A percentile compares a stretch with the other conserved stretches of the same genome.
Evolutionary conservation across 2,888 invertebrate genomes (phyloP).

Genomic region (Drosophila robusta): DNA sequence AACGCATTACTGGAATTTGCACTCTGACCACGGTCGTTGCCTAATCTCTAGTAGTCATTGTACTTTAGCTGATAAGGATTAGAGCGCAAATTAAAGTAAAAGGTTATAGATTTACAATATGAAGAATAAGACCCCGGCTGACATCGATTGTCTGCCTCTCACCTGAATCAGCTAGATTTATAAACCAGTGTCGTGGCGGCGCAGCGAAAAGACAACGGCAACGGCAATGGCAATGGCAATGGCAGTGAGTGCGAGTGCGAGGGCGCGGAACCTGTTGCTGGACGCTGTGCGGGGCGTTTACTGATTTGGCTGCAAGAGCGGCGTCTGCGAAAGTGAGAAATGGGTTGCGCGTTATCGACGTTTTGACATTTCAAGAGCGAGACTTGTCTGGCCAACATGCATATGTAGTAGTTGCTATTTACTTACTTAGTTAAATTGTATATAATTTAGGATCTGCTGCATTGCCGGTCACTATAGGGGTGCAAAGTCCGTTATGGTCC

Average conservation of each 20-base stretch:
- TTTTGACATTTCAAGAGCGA: slow-evolving; percentile 7
- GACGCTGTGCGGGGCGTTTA: slow-evolving; percentile 5
- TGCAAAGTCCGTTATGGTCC: slow-evolving; percentile 43
- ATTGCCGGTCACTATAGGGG: slow-evolving; percentile 34
- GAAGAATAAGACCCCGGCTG: not conserved
- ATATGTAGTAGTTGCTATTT: slow-evolving; percentile 9
- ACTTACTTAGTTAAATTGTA: slow-evolving; percentile 27
- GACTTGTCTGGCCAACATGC: not conserved
- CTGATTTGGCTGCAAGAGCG: slow-evolving; percentile 22
- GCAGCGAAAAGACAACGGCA: slow-evolving; percentile 10
- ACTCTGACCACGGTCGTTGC: slow-evolving; percentile 31
- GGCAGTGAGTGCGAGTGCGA: slow-evolving; percentile 5
- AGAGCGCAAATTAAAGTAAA: not conserved
- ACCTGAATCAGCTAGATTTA: slow-evolving; percentile 23
- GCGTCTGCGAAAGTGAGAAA: slow-evolving; percentile 31
- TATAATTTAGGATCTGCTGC: slow-evolving; percentile 22
- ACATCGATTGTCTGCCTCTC: not conserved
- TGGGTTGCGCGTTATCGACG: slow-evolving; percentile 36
- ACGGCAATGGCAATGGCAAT: not conserved
- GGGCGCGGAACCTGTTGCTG: slow-evolving; percentile 57
- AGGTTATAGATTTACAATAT: not conserved
- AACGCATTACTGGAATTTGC: slow-evolving; percentile 48
- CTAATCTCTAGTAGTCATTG: slow-evolving; percentile 32
- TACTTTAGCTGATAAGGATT: slow-evolving; percentile 34
- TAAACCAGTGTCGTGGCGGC: slow-evolving; percentile 29